Percentiles rank a stretch among this genome's conserved stretches.
phyloP scores from a whole-genome alignment of 2,797 vertebrate species.

The Poeciliopsis turneri region DNA sequence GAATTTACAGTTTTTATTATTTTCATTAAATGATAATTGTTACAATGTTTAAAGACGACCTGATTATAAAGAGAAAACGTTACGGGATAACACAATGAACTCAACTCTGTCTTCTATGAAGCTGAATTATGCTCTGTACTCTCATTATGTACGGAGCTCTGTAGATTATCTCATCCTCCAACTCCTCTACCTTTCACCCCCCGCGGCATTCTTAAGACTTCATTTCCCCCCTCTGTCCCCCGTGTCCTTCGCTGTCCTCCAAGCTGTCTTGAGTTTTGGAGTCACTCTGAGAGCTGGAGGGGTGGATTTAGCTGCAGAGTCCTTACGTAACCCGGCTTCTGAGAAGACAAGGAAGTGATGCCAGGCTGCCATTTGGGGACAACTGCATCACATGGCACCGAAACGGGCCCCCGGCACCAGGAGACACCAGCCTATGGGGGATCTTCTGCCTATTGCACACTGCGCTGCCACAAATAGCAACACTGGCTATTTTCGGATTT shows the following conservation, averaged over 20 bases:
- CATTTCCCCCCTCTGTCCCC: conserved; percentile 20
- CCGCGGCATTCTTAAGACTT: conserved; percentile 26
- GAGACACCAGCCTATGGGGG: conserved; percentile 39
- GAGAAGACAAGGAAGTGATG: conserved; percentile 58
- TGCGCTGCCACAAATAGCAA: conserved; percentile 64
- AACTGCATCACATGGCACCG: conserved; percentile 53
- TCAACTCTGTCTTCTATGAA: not conserved
- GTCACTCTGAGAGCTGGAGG: conserved; percentile 44
- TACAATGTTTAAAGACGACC: not conserved
- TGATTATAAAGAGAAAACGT: not conserved
- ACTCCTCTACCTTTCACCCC: not conserved
- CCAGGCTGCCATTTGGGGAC: conserved; percentile 53
- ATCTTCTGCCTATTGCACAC: conserved; percentile 55
- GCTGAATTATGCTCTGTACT: not conserved
- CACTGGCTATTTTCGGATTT: conserved; percentile 59
- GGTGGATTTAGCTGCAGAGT: conserved; percentile 64
- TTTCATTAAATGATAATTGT: not conserved
- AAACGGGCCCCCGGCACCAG: conserved; percentile 43
- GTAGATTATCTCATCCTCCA: not conserved
- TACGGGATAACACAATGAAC: not conserved
- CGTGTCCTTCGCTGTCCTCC: conserved; percentile 61
- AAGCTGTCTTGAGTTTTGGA: conserved; percentile 3
- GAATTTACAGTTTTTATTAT: not conserved
- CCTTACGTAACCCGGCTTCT: conserved; percentile 67
- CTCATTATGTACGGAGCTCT: not conserved